Evolutionary conservation across 2,113 vertebrate genomes (phyloP).

Genomic region (Phyllopteryx taeniolatus): DNA sequence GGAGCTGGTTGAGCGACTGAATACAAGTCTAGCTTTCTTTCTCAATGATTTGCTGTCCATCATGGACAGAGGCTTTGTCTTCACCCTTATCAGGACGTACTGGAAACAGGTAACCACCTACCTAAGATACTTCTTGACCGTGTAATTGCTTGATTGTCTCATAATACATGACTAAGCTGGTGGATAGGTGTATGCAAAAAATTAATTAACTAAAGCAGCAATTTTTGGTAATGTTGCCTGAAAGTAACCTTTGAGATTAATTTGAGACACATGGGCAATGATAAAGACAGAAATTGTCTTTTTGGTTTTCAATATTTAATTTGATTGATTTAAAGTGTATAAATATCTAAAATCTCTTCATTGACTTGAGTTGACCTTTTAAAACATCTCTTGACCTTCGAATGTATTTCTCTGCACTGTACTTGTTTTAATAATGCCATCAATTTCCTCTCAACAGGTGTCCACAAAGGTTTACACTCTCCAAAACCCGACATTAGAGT

Average conservation of each 20-base stretch:
- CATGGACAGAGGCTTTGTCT: constrained; percentile 98
- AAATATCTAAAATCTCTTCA: not conserved
- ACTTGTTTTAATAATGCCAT: not conserved
- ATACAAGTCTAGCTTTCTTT: constrained; percentile 95
- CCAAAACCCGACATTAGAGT: constrained; percentile 88
- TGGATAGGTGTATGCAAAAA: not conserved
- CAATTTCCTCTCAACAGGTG: constrained; percentile 67
- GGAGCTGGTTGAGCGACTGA: constrained; percentile 95
- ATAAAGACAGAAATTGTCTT: not conserved
- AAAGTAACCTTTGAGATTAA: not conserved
- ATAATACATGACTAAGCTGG: not conserved
- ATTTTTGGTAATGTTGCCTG: not conserved
- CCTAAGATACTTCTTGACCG: not conserved
- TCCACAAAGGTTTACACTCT: constrained; percentile 87
- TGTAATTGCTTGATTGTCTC: not conserved
- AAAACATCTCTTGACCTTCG: not conserved
- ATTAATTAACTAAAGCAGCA: not conserved
- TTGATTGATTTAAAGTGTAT: not conserved
- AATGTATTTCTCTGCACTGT: not conserved
- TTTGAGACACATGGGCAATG: not conserved
- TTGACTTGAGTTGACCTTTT: not conserved
- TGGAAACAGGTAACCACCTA: constrained; percentile 88
- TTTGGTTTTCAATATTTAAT: not conserved
- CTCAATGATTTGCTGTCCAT: constrained; percentile 95
- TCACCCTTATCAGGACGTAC: constrained; percentile 85